Evolutionary conservation across 2,113 vertebrate genomes (phyloP), one percentile per base, ranked within the genome.

Genomic region (Candoia aspera): DNA sequence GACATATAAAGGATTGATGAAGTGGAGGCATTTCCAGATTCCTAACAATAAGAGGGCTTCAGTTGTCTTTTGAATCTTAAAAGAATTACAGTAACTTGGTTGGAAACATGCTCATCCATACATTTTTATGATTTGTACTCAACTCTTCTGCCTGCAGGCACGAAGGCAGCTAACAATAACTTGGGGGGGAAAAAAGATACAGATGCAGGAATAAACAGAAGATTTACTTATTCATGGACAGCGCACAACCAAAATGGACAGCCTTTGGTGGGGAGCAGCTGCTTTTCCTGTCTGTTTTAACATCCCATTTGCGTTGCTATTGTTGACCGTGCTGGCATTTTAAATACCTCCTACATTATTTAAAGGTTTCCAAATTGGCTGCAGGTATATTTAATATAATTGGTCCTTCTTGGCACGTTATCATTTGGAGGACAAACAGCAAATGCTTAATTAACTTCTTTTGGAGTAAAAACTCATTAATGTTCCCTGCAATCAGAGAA

Each of bases 361-460:
- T 92, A 90, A 88, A 73, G 86, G 84, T 86, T 92, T 90, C 84
- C 84, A 79, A 92, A 92, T 60, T 84, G 89, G 55, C 88, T 79
- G 54, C 84, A 87, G 57, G 73, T 55, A n/a, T 64, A 58, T 64
- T 60, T 73, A 19, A 73, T 53, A 86, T 92, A 92, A 92, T 92
- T 92, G 89, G 84, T 53, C 62, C 84, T 83, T 90, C 92, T 90
- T 26, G 1, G 84, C 62, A 21, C 54, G 57, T 84, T 79, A 15
- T 86, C 84, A 57, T 73, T 84, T 37, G 62, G 62, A 90, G 92
- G 49, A 92, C 60, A 86, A 90, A 92, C 84, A 92, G 86, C 89
- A 87, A 92, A 89, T 90, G 62, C 89, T 92, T 92, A 92, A 92
- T 90, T 92, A 87, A 90, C 92, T 92, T 90, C 84, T 87, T 59